phyloP scores from a whole-genome alignment of 1,140 invertebrate species.

The Charaxes varanes region DNA sequence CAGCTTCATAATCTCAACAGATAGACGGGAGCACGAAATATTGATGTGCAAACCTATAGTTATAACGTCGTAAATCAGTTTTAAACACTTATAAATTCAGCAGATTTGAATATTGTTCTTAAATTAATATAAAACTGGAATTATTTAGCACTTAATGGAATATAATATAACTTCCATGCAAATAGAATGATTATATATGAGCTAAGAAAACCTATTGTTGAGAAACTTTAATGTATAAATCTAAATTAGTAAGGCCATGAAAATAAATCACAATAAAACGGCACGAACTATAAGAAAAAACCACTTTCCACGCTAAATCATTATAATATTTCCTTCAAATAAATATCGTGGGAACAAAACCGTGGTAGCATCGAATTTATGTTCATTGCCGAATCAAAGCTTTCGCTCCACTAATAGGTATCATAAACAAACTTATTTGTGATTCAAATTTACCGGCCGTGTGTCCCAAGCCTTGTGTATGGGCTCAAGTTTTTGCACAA shows the following conservation, averaged over 20 bases:
- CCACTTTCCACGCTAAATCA: not conserved
- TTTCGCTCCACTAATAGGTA: slow-evolving; percentile 5
- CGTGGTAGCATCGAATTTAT: slow-evolving; percentile 8
- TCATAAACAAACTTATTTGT: slow-evolving; percentile 15
- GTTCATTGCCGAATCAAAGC: slow-evolving; percentile 11
- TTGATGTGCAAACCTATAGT: no score
- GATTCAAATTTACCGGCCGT: slow-evolving; percentile 16
- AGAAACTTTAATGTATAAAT: no score
- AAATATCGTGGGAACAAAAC: slow-evolving; percentile 10
- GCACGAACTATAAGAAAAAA: slow-evolving; percentile 6
- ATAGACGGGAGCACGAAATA: no score
- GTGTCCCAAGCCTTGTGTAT: slow-evolving; percentile 27
- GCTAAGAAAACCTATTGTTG: no score
- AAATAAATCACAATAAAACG: not conserved
- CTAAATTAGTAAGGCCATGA: not conserved
- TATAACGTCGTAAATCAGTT: no score
- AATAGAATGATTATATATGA: no score
- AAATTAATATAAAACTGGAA: no score
- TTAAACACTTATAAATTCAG: no score
- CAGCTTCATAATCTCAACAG: not conserved
- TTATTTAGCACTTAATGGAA: no score
- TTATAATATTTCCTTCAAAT: slow-evolving; percentile 5
- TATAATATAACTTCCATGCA: no score
- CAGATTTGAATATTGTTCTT: no score
- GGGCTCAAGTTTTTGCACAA: slow-evolving; percentile 46